Evolutionary conservation across 2,113 vertebrate genomes (phyloP), one percentile per base, ranked within the genome.

Genomic region (Ciconia stormi): DNA sequence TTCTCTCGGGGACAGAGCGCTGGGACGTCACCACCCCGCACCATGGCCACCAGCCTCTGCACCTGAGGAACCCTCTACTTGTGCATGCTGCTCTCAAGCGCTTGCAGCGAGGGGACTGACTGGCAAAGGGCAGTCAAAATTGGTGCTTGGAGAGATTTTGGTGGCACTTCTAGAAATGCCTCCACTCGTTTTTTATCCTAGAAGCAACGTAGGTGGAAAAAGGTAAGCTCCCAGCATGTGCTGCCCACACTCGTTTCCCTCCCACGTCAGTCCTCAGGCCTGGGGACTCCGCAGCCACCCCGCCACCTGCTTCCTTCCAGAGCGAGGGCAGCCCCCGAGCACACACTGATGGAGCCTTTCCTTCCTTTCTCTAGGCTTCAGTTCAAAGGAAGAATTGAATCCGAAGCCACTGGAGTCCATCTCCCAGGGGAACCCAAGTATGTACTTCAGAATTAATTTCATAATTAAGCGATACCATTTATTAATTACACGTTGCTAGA

Each of bases 391-490:
- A 94, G 98, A 99, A 82, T 87, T 98, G 49, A 96, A 97, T 85
- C 97, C 97, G 7, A 98, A 98, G 97, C 96, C 97, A 1, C 96
- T 96, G 52, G 98, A 99, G 36, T 93, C 98, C 34, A 96, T 80
- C 59, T 97, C 98, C 63, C 98, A 98, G 82, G 99, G 99, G 98
- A 99, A 99, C 88, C 98, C 98, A 96, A 99, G 99, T 99, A 99
- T 6, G 98, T 98, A 42, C 49, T 65, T 80, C 65, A 85, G 40
- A 91, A 81, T 86, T 88, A 74, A 86, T 53, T 70, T 82, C 52
- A 50, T 84, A 84, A 94, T 90, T 77, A 85, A 82, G 20, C 0
- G 0, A 62, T 72, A 44, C 11, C 7, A 13, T 30, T 63, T 52
- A 59, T 34, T 90, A 80, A 85, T 86, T 66, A 95, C 16, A n/a